Conservation (phyloP, 92 coral and sea anemone genomes). For the Galaxea fascicularis region DNA sequence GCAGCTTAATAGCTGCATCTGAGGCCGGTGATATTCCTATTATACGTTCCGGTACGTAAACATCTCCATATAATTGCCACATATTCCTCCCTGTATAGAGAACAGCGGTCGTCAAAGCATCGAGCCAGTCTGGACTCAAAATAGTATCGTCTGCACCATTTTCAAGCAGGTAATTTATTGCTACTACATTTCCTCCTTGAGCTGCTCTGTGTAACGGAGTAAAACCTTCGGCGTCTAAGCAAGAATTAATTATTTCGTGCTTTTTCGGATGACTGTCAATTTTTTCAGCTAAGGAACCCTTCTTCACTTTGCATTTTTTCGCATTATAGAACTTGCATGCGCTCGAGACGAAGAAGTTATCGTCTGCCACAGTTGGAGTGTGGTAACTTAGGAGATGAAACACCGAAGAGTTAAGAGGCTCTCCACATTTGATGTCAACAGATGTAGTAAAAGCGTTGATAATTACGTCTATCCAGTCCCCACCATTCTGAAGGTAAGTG, state of each 20-base stretch:
- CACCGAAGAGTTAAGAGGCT: conserved; percentile 42
- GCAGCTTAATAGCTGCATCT: conserved; percentile 29
- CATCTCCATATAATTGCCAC: background rate
- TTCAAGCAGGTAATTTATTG: conserved; percentile 23
- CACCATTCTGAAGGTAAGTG: no score
- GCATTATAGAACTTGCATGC: background rate
- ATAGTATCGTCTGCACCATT: conserved; percentile 39
- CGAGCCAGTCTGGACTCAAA: conserved; percentile 10
- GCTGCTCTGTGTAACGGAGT: conserved; percentile 69
- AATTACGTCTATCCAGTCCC: no score
- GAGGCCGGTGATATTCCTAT: conserved; percentile 32
- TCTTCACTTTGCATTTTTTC: background rate
- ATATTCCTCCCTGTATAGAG: conserved; percentile 25
- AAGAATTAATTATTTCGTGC: conserved; percentile 36
- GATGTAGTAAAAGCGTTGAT: conserved; percentile 4
- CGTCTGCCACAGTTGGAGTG: conserved; percentile 1
- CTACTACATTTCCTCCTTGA: conserved; percentile 71
- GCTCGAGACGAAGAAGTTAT: conserved; percentile 39
- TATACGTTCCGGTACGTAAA: background rate
- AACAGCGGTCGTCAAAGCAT: conserved; percentile 21
- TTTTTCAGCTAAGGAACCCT: conserved; percentile 27
- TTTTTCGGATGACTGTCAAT: conserved; percentile 58
- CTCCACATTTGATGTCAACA: conserved; percentile 47
- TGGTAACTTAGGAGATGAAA: conserved; percentile 55
- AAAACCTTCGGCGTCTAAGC: conserved; percentile 67